phyloP scores from a whole-genome alignment of 2,888 invertebrate species.

The Orchesella flavescens region DNA sequence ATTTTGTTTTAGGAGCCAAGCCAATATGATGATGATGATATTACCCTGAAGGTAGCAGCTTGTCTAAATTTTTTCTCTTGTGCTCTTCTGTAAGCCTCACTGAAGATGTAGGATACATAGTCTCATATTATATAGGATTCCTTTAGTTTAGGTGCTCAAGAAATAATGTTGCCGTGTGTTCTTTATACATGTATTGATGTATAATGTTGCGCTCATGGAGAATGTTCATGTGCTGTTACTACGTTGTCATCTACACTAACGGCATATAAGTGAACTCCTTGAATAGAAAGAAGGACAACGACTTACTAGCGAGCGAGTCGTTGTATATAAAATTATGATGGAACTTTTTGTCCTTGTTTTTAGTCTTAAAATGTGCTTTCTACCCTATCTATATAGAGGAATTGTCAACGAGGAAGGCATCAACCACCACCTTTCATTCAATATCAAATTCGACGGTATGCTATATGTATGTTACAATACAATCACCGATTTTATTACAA shows the following conservation, averaged over 20 bases:
- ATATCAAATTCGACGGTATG: constrained; percentile 51
- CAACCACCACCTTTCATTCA: constrained; percentile 50
- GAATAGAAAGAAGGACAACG: not conserved
- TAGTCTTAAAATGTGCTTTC: no score
- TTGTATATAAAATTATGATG: constrained; percentile 39
- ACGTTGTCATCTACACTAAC: constrained; percentile 52
- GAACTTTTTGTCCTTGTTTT: constrained; percentile 40
- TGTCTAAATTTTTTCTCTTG: constrained; percentile 39
- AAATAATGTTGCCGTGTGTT: not conserved
- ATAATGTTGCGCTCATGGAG: constrained; percentile 20
- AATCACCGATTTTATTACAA: constrained; percentile 55
- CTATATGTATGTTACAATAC: constrained; percentile 9
- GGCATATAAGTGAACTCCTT: constrained; percentile 43
- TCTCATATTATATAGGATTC: constrained; percentile 17
- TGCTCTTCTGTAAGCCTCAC: constrained; percentile 19
- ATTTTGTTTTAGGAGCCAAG: constrained; percentile 55
- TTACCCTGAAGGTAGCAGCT: constrained; percentile 62
- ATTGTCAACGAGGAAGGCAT: not conserved
- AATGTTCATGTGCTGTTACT: constrained; percentile 59
- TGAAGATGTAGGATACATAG: constrained; percentile 39
- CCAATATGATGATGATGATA: constrained; percentile 57
- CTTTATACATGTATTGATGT: constrained; percentile 16
- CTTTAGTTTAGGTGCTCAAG: not conserved
- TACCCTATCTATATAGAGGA: not conserved
- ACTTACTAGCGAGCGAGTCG: not conserved